A percentile compares a stretch with the other conserved stretches of the same genome.
Evolutionary conservation across 2,888 invertebrate genomes (phyloP).

Genomic region (Netelia inedita): DNA sequence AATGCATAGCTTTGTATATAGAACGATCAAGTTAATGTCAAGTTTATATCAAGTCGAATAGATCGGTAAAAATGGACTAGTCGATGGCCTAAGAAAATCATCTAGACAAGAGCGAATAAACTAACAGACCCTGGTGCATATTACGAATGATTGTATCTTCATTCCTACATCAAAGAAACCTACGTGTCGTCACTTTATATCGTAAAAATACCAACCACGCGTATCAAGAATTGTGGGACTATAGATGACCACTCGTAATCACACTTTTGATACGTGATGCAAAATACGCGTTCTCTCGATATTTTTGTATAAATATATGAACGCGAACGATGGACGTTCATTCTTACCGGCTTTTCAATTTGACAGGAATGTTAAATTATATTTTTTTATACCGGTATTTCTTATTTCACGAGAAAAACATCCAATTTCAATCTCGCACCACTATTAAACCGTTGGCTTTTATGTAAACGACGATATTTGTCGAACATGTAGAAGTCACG

Average conservation of each 20-base stretch:
- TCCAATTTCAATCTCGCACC: neutral
- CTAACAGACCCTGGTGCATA: constrained; percentile 31
- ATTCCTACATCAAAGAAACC: constrained; percentile 21
- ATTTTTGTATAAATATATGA: neutral
- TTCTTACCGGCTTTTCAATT: neutral
- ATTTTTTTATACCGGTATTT: neutral
- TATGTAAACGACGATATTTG: constrained; percentile 10
- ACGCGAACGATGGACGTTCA: neutral
- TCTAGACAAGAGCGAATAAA: constrained; percentile 41
- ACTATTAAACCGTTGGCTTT: neutral
- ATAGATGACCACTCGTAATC: no score
- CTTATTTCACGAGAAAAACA: neutral
- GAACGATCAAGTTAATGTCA: neutral
- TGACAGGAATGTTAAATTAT: neutral
- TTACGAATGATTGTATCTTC: constrained; percentile 56
- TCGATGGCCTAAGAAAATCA: neutral
- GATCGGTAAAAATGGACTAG: neutral
- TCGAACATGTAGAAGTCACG: constrained; percentile 21
- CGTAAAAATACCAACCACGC: no score
- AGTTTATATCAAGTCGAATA: constrained; percentile 1
- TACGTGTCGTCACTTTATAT: neutral
- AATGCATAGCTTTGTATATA: constrained; percentile 10
- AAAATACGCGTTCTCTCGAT: no score
- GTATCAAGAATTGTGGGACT: no score
- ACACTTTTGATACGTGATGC: no score